Base-by-base conservation (phyloP, 2,888 invertebrate species). In the Ypsolopha sequella region DNA sequence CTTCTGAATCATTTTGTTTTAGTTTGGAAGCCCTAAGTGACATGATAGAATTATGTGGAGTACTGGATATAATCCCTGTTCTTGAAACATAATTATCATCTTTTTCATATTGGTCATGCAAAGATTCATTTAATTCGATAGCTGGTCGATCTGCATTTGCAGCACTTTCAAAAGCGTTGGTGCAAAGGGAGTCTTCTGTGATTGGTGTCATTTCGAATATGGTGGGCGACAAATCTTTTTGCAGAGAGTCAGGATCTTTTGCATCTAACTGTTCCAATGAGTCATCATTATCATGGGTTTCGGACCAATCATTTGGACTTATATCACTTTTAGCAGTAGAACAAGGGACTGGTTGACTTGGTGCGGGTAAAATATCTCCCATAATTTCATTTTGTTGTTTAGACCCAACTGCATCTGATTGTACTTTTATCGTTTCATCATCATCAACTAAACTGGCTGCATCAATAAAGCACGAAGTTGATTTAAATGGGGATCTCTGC, bases 381-480 rank as follows among this genome's bases (percentile, higher is more conserved):
- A 52, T 41, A 7, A 54, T 55, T 50, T 53, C 41, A 6, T 38
- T 35, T 39, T 50, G 33, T 49, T 61, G 56, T n/a, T n/a, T n/a
- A 24, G 24, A 24, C 24, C 4, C 24, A 38, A 53, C 63, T 11
- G 48, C 46, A 49, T 56, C 54, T 34, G 34, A 52, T 49, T 59
- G 56, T 52, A 61, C 53, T 53, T 62, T 56, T 6, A 66, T 67
- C 9, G 69, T 60, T 11, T 72, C 64, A 58, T 91, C 90, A 53
- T 88, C 89, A 65, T 94, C 93, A 68, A 89, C 89, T 56, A 94
- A 78, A 65, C 90, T 91, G 7, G 94, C 91, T 11, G 93, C 94
- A 70, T 94, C 93, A 58, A 94, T 94, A 61, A 94, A 94, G 68
- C 91, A 94, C 54, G 90, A 68, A 2, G 72, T 67, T 24, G 73